These are phyloP conservation scores for Sphenodon punctatus DNA, from an alignment of 2,797 vertebrate species.

Conservation along the genomic window DNA sequence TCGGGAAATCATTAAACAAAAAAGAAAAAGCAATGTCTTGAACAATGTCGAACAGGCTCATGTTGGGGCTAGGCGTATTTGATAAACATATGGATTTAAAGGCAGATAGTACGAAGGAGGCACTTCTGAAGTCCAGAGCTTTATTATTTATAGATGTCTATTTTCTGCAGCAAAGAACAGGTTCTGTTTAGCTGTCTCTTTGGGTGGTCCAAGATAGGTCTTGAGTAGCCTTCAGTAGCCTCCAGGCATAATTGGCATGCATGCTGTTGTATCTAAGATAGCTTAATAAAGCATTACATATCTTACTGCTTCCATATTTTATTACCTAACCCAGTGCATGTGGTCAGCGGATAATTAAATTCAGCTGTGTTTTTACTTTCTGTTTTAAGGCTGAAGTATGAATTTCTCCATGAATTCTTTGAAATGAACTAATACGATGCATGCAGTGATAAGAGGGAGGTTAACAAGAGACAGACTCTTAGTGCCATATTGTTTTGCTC, in stretches of 20 bases:
- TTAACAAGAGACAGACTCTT: conserved; percentile 84
- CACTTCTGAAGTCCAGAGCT: conserved; percentile 37
- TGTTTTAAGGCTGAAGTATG: conserved; percentile 82
- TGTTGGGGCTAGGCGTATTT: conserved; percentile 62
- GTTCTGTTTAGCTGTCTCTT: conserved; percentile 76
- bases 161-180: conserved; percentile 59
- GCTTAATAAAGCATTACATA: conserved; percentile 98
- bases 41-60: conserved; percentile 53
- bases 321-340: conserved; percentile 91
- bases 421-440: conserved; percentile 86
- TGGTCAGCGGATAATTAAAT: conserved; percentile 93
- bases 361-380: conserved; percentile 97
- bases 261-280: conserved; percentile 90
- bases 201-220: conserved; percentile 97
- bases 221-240: conserved; percentile 91
- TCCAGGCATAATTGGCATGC: conserved; percentile 89
- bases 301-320: conserved; percentile 93
- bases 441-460: conserved; percentile 82
- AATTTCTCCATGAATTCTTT: conserved; percentile 84
- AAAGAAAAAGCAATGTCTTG: conserved; percentile 7
- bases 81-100: conserved; percentile 68
- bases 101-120: conserved; percentile 60
- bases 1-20: conserved; percentile 51
- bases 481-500: conserved; percentile 78
- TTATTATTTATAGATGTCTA: conserved; percentile 72